Base-by-base conservation (phyloP, 2,888 invertebrate species). In the Diaphora mendica region DNA sequence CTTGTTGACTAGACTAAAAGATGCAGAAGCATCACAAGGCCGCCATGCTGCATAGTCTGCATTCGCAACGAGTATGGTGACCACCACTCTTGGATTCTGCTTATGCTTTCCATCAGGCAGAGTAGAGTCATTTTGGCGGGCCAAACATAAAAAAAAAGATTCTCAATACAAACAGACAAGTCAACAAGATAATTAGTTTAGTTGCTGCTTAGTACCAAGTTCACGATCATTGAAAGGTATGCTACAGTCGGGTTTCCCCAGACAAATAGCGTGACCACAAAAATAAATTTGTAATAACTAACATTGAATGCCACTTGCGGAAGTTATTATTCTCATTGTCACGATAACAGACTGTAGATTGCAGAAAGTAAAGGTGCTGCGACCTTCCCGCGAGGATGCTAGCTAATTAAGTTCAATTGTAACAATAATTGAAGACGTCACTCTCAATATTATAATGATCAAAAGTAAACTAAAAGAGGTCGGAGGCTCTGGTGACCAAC, bases 401-500 rank as follows among this genome's bases (percentile, higher is more conserved):
- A 62, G 62, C 30, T 30, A 15, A 62, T 62, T 62, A 62, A 62
- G 17, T 30, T 30, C 62, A 62, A 62, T 62, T 62, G 62, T 62
- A 30, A 59, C 59, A 62, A 30, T 62, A 30, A 62, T 62, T 8
- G 30, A 30, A 62, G 17, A 62, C 62, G 26, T 62, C 62, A 30
- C 30, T 62, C 62, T 30, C 26, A 62, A 62, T 62, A 62, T 62
- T 3, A 9, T 39, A 39, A 62, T 30, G 17, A 62, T 15, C 13
- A 62, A 7, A 62, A 26, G 62, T 30, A 30, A 30, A 30, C 30
- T 13, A 30, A 62, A 30, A 62, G 62, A 62, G 17, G 62, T 62
- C 30, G 62, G 15, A 62, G 59, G 13, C 59, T 26, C 26, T 59
- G 13, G 17, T 59, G 30, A 13, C 5, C 26, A 59, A 30, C 13